Base-by-base conservation (phyloP, 2,113 vertebrate species). In the Neolamprologus sp. region DNA sequence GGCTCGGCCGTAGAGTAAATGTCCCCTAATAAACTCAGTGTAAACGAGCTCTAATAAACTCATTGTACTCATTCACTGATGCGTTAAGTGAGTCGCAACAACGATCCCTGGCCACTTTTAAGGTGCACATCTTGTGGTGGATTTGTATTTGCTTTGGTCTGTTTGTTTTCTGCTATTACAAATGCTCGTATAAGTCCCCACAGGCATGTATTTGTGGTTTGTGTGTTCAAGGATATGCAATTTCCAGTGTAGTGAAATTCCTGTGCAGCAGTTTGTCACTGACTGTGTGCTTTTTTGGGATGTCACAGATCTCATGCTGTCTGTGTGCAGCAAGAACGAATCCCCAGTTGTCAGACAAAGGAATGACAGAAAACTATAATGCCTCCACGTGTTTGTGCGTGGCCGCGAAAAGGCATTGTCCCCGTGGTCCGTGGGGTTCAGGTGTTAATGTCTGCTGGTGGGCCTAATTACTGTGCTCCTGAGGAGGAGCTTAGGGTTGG, bases 371-470 rank as follows among this genome's bases (percentile, higher is more conserved):
- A 33, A 86, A 35, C 30, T 49, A n/a, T 78, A 30, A 78, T 30
- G 23, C 14, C 16, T 2, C 71, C 71, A 75, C 9, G 4, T 78
- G 26, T 30, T 78, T 49, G 16, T 63, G 60, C 49, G 49, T 55
- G 57, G 19, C 5, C 6, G 30, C 49, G 10, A 60, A 49, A 12
- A 13, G 37, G n/a, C 60, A 21, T 83, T 16, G 55, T 85, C 83
- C 87, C 82, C n/a, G 42, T 71, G 90, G 89, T 87, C 90, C 7
- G 19, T 11, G 54, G 85, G 92, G 93, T 95, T 92, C 90, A 94
- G 95, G 95, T 95, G 95, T 92, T 96, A 93, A 94, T 91, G 91
- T 87, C 87, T 86, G 47, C 68, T 87, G 85, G 92, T 93, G 92
- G 89, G 73, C 92, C 87, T 95, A 93, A 94, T 95, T 94, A 86